Percentiles rank a stretch among this genome's conserved stretches.
These are phyloP conservation scores for Epistrophe eligans DNA, from an alignment of 2,888 invertebrate species.

Conservation along the genomic window DNA sequence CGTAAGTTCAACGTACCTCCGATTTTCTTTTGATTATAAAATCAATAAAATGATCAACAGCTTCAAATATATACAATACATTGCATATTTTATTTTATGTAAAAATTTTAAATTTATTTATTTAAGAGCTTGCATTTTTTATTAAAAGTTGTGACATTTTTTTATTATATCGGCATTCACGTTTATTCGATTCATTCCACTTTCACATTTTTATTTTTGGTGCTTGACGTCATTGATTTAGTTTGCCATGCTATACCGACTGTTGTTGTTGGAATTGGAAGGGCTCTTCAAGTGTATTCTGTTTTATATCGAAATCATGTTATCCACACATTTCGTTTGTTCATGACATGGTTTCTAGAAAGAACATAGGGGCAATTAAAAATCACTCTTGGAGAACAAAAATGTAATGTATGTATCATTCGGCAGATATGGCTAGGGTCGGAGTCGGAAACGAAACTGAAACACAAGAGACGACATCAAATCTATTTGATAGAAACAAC, in stretches of 20 bases:
- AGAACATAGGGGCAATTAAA: background rate
- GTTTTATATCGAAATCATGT: background rate
- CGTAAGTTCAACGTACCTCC: background rate
- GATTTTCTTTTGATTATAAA: constrained; percentile 12
- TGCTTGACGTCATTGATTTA: constrained; percentile 62
- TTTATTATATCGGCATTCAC: background rate
- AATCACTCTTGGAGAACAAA: background rate
- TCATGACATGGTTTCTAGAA: background rate
- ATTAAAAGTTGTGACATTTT: background rate
- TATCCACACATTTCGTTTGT: background rate
- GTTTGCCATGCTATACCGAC: constrained; percentile 26
- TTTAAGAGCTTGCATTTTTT: background rate
- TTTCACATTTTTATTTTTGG: constrained; percentile 63
- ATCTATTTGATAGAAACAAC: background rate
- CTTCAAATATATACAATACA: background rate
- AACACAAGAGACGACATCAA: background rate
- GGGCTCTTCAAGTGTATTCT: background rate
- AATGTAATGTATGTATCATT: background rate
- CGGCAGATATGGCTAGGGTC: no score
- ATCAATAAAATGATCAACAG: constrained; percentile 55
- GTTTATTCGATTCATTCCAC: constrained; percentile 11
- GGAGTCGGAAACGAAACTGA: background rate
- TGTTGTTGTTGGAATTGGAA: background rate
- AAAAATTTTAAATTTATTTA: background rate
- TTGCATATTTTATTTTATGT: background rate